Evolutionary conservation across 2,888 invertebrate species (phyloP).

Genomic region (Epinotia nisella): DNA sequence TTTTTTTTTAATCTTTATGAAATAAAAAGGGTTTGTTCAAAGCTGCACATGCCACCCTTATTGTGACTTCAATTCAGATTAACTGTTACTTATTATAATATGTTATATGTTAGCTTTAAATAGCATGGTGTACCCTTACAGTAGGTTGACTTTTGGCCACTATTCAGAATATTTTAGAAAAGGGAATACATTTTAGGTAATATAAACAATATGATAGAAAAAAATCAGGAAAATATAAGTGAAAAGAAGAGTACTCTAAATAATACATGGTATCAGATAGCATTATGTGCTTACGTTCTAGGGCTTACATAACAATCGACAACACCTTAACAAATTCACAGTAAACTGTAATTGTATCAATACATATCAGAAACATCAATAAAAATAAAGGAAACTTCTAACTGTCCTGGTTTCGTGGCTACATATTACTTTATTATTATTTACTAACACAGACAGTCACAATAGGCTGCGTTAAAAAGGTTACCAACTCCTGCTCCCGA

Average conservation of each 20-base stretch:
- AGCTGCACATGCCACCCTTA: too few relatives aligned
- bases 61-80: too few relatives aligned
- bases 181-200: not conserved
- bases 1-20: too few relatives aligned
- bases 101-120: too few relatives aligned
- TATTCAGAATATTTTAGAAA: not conserved
- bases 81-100: too few relatives aligned
- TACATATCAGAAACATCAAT: not conserved
- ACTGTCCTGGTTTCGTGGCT: not conserved
- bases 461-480: too few relatives aligned
- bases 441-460: too few relatives aligned
- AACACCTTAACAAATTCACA: slow-evolving; percentile 80
- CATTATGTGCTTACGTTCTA: slow-evolving; percentile 25
- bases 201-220: not conserved
- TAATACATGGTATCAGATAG: slow-evolving; percentile 12
- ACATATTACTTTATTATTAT: too few relatives aligned
- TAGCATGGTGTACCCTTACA: not conserved
- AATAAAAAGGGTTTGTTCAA: too few relatives aligned
- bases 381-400: slow-evolving; percentile 12
- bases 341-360: slow-evolving; percentile 24
- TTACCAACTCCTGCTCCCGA: too few relatives aligned
- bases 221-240: not conserved
- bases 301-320: slow-evolving; percentile 70
- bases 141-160: not conserved
- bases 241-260: not conserved